These are phyloP conservation scores for Chloromyia formosa DNA, from an alignment of 2,888 invertebrate genomes.

Conservation along the genomic window DNA sequence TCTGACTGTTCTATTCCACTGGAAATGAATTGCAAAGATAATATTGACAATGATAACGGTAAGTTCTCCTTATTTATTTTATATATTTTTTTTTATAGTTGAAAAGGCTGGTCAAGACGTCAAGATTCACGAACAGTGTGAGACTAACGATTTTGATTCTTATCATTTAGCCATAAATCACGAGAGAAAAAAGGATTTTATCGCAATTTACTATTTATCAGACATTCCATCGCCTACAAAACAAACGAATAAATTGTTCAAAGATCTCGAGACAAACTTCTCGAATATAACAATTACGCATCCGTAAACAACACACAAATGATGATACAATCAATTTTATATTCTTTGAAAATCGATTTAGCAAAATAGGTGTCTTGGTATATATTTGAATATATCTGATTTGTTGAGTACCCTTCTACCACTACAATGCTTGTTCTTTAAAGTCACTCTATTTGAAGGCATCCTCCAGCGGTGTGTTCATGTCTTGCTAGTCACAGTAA, in stretches of 20 bases:
- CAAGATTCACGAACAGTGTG: too few relatives aligned
- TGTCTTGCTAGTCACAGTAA: too few relatives aligned
- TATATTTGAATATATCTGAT: slow-evolving; percentile 22
- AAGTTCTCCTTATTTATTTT: slow-evolving; percentile 58
- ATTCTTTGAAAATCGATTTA: slow-evolving; percentile 29
- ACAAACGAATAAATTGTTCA: too few relatives aligned
- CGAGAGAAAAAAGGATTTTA: too few relatives aligned
- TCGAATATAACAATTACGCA: slow-evolving; percentile 1
- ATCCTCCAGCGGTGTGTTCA: too few relatives aligned
- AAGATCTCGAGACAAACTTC: background rate
- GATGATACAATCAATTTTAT: background rate
- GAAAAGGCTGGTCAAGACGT: too few relatives aligned
- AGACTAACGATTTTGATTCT: too few relatives aligned
- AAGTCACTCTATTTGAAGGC: too few relatives aligned
- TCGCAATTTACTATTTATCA: too few relatives aligned
- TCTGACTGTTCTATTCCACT: slow-evolving; percentile 91
- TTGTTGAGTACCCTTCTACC: slow-evolving; percentile 1
- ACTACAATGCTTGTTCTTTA: too few relatives aligned
- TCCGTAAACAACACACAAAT: background rate
- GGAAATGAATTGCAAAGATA: slow-evolving; percentile 94
- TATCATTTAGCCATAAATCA: too few relatives aligned
- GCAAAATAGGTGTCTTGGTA: slow-evolving; percentile 12
- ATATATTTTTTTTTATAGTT: background rate
- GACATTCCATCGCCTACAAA: too few relatives aligned
- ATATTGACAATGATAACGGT: slow-evolving; percentile 98